A percentile compares a stretch with the other conserved stretches of the same genome.
phyloP scores from a whole-genome alignment of 2,113 vertebrate genomes.

The Rhinoptilus africanus region DNA sequence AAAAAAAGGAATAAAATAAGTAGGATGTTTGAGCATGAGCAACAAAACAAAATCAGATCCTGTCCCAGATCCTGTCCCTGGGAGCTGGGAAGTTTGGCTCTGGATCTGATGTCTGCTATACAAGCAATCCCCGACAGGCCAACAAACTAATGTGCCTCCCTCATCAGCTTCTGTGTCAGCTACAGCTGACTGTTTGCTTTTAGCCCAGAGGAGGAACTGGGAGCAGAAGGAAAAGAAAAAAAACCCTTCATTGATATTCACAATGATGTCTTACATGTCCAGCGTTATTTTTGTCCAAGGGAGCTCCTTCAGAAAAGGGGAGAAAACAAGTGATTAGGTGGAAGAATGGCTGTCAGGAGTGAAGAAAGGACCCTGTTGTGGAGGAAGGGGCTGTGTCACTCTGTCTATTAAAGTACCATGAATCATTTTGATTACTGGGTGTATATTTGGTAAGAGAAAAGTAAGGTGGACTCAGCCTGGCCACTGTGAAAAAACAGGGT shows the following conservation, averaged over 20 bases:
- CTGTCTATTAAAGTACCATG: background rate
- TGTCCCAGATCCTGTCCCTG: slow-evolving; percentile 21
- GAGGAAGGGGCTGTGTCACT: background rate
- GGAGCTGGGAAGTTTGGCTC: background rate
- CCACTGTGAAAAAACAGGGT: background rate
- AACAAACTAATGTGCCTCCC: slow-evolving; percentile 13
- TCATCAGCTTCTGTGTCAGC: slow-evolving; percentile 49
- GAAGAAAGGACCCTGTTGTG: background rate
- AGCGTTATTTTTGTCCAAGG: slow-evolving; percentile 37
- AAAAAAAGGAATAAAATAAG: background rate
- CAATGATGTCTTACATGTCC: slow-evolving; percentile 20
- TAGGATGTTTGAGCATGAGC: background rate
- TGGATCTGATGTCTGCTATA: slow-evolving; percentile 24
- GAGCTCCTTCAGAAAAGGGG: slow-evolving; percentile 22
- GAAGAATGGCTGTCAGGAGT: background rate
- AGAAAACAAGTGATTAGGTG: slow-evolving; percentile 44
- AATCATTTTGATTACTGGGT: background rate
- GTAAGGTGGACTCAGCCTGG: background rate
- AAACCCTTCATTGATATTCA: slow-evolving; percentile 62
- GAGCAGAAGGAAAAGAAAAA: slow-evolving; percentile 16
- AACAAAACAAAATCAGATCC: background rate
- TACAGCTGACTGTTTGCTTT: slow-evolving; percentile 55
- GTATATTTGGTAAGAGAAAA: background rate
- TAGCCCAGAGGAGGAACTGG: slow-evolving; percentile 18
- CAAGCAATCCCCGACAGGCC: background rate